A percentile compares a stretch with the other conserved stretches of the same genome.
Evolutionary conservation across 2,888 invertebrate species (phyloP).

Genomic region (Drosophila paracracens): DNA sequence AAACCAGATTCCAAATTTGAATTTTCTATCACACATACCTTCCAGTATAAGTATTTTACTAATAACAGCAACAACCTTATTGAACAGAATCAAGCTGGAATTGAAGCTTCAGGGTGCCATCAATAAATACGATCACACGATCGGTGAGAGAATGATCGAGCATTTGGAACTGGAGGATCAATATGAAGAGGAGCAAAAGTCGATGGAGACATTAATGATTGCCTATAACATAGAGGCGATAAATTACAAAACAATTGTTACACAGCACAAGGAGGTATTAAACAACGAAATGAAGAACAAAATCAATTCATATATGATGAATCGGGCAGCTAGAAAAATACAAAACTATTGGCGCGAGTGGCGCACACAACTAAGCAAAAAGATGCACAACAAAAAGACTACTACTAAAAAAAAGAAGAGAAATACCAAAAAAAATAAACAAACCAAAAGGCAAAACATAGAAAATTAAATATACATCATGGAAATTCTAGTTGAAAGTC

Average conservation of each 20-base stretch:
- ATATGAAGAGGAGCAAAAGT: slow-evolving; percentile 50
- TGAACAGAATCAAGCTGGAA: slow-evolving; percentile 76
- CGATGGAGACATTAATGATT: slow-evolving; percentile 68
- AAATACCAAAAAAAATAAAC: neutral
- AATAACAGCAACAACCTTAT: neutral
- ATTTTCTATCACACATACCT: neutral
- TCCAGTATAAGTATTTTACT: neutral
- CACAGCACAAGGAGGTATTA: slow-evolving; percentile 58
- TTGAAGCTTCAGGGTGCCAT: slow-evolving; percentile 75
- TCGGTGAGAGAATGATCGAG: slow-evolving; percentile 78
- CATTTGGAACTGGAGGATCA: slow-evolving; percentile 63
- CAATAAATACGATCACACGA: slow-evolving; percentile 80
- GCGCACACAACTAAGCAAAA: slow-evolving; percentile 13
- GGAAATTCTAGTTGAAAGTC: neutral
- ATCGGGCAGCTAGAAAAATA: slow-evolving; percentile 80
- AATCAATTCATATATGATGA: slow-evolving; percentile 80
- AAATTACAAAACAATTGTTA: slow-evolving; percentile 73
- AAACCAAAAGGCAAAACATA: neutral
- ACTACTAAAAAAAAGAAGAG: neutral
- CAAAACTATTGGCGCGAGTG: slow-evolving; percentile 80
- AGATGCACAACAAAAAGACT: neutral
- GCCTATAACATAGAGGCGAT: slow-evolving; percentile 64
- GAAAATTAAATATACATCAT: neutral
- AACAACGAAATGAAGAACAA: slow-evolving; percentile 17
- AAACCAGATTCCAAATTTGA: neutral